Conservation (phyloP, 2,113 vertebrate genomes). For the Salvelinus sp. region DNA sequence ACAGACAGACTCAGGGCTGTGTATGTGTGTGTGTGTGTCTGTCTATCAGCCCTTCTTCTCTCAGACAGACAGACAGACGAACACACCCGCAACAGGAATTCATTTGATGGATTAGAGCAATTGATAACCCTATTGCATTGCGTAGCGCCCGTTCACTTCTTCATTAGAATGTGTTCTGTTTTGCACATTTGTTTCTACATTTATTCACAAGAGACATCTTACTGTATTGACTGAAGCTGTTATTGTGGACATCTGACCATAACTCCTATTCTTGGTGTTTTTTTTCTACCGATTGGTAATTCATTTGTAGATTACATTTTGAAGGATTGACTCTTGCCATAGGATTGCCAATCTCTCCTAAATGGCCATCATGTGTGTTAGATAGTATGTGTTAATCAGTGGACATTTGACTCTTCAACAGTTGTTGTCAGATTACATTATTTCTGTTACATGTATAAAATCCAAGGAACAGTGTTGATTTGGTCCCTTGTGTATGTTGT, state of each 20-base stretch:
- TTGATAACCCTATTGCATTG: no score
- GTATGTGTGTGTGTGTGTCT: constrained; percentile 16
- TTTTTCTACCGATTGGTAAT: constrained; percentile 11
- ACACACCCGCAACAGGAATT: constrained; percentile 38
- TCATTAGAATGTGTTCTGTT: constrained; percentile 30
- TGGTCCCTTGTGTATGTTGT: constrained; percentile 64
- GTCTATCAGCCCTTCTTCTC: constrained; percentile 27
- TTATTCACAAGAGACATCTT: no score
- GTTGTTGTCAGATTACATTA: constrained; percentile 66
- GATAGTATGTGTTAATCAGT: constrained; percentile 63
- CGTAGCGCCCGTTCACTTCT: no score
- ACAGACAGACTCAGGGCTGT: constrained; percentile 58
- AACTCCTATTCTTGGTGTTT: constrained; percentile 4
- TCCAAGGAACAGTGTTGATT: constrained; percentile 59
- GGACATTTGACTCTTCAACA: constrained; percentile 61
- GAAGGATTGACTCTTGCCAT: constrained; percentile 22
- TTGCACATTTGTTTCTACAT: neutral
- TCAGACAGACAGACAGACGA: constrained; percentile 6
- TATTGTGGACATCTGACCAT: no score
- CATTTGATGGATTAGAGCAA: constrained; percentile 41
- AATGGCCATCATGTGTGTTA: constrained; percentile 38
- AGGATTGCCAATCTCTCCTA: constrained; percentile 45
- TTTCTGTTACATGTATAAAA: constrained; percentile 52
- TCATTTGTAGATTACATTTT: constrained; percentile 29
- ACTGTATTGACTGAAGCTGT: no score